phyloP scores from a whole-genome alignment of 2,888 invertebrate species.

The Eilema griseolum region DNA sequence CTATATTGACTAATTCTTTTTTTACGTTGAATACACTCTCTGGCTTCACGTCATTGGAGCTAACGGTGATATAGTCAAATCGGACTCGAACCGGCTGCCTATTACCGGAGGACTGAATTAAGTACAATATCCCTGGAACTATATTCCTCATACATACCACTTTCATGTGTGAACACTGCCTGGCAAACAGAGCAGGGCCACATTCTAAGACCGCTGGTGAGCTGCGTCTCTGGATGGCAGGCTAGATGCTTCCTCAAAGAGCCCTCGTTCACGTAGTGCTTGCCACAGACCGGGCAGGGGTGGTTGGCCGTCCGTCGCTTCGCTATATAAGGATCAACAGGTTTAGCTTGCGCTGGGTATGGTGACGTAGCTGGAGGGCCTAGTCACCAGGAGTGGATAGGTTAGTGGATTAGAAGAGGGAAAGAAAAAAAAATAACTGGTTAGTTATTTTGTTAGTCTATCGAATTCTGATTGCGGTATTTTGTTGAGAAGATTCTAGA shows the following conservation, averaged over 20 bases:
- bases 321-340: conserved; percentile 94
- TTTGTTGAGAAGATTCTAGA: conserved; percentile 26
- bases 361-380: conserved; percentile 89
- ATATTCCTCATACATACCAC: conserved; percentile 88
- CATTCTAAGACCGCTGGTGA: conserved; percentile 95
- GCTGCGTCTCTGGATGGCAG: conserved; percentile 96
- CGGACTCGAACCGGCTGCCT: no score
- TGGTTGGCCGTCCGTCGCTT: conserved; percentile 98
- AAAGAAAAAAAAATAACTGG: conserved; percentile 67
- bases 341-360: conserved; percentile 86
- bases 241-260: conserved; percentile 97
- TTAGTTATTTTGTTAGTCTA: conserved; percentile 76
- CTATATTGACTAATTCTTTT: no score
- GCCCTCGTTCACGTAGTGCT: conserved; percentile 98
- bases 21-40: no score
- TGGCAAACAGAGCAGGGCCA: conserved; percentile 98
- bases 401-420: conserved; percentile 80
- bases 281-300: conserved; percentile 97
- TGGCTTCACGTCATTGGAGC: no score
- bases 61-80: no score
- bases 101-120: no score
- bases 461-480: conserved; percentile 22
- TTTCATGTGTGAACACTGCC: conserved; percentile 97
- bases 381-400: conserved; percentile 85
- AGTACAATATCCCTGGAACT: neutral